Evolutionary conservation across 2,113 vertebrate genomes (phyloP).

Genomic region (Turnix velox): DNA sequence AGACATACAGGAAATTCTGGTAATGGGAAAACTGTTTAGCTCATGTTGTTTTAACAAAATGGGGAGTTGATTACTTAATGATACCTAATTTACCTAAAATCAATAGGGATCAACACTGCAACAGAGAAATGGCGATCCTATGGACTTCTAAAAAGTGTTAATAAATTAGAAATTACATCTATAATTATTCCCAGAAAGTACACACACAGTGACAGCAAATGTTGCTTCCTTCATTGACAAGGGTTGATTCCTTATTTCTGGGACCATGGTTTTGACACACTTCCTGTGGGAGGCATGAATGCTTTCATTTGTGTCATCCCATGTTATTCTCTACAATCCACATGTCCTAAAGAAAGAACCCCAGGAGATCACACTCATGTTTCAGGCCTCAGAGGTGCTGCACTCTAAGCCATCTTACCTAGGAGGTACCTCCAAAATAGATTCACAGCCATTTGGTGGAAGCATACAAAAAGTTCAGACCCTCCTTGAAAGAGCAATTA

Average conservation of each 20-base stretch:
- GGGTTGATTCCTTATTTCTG: neutral
- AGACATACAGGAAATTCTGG: neutral
- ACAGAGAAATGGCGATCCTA: neutral
- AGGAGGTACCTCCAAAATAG: neutral
- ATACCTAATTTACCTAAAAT: neutral
- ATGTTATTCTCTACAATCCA: neutral
- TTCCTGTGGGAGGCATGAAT: neutral
- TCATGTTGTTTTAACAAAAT: neutral
- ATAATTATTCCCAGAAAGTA: neutral
- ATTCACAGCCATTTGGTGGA: neutral
- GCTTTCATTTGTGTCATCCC: neutral
- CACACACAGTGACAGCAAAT: neutral
- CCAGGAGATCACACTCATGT: rapidly evolving
- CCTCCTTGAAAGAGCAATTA: neutral
- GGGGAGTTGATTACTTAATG: neutral
- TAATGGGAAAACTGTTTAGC: neutral
- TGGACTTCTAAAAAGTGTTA: neutral
- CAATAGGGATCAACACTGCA: neutral
- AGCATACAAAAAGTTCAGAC: neutral
- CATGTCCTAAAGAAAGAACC: neutral
- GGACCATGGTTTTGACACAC: neutral
- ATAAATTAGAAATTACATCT: neutral
- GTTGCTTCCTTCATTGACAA: neutral
- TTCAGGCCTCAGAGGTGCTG: neutral
- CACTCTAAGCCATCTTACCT: neutral